Percentiles rank a stretch among this genome's conserved stretches.
These are phyloP conservation scores for Graphium colonna DNA, from an alignment of 2,888 invertebrate species.

Conservation along the genomic window DNA sequence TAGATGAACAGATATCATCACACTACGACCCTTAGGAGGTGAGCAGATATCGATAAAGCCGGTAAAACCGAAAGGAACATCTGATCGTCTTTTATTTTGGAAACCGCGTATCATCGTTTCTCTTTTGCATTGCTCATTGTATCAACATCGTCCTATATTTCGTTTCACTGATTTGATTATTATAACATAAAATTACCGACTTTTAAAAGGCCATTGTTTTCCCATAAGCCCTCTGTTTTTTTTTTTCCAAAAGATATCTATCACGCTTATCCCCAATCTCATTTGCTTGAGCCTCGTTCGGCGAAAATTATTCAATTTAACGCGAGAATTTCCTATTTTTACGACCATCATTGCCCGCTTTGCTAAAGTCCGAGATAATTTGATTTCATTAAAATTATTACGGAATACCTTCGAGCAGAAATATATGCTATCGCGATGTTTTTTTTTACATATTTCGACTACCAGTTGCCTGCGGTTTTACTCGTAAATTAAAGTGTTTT, in stretches of 20 bases:
- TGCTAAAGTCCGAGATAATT: constrained; percentile 26
- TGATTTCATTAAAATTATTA: constrained; percentile 21
- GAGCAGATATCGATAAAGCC: no score
- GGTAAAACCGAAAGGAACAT: no score
- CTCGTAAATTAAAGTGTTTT: no score
- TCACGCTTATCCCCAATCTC: constrained; percentile 56
- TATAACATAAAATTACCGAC: constrained; percentile 2
- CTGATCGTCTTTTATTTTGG: no score
- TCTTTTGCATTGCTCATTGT: no score
- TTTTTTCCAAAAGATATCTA: constrained; percentile 43
- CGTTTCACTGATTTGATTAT: background rate
- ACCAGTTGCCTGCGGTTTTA: no score
- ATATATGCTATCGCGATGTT: no score
- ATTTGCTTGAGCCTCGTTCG: constrained; percentile 54
- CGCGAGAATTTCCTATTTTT: constrained; percentile 55
- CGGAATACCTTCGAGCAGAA: constrained; percentile 3
- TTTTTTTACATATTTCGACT: no score
- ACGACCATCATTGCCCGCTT: constrained; percentile 54
- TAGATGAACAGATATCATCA: no score
- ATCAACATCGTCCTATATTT: no score
- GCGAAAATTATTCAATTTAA: constrained; percentile 64
- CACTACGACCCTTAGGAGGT: no score
- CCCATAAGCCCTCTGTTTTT: constrained; percentile 32
- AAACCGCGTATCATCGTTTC: no score
- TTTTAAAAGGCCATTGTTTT: constrained; percentile 23